Evolutionary conservation across 2,888 invertebrate species (phyloP).

Genomic region (Latrodectus hesperus): DNA sequence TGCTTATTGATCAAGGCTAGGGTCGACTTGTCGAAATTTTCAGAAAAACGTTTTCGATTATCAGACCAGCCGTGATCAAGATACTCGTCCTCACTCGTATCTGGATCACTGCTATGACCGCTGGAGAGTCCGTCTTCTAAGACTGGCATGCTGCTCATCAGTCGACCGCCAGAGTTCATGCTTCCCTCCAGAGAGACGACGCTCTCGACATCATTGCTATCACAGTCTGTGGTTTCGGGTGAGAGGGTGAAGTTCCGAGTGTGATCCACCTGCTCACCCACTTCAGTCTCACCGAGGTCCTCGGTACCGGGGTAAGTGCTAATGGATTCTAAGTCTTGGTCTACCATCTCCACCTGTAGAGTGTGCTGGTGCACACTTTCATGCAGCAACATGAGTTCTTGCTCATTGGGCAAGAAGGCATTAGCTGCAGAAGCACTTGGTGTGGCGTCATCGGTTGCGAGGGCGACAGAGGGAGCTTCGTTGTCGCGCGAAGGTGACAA

Average conservation of each 20-base stretch:
- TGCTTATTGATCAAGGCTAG: constrained; percentile 79
- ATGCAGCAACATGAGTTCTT: constrained; percentile 69
- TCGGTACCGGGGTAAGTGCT: constrained; percentile 76
- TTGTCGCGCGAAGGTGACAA: constrained; percentile 43
- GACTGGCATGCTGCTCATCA: constrained; percentile 82
- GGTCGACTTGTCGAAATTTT: constrained; percentile 73
- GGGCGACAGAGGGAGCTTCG: constrained; percentile 1
- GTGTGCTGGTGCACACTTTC: constrained; percentile 70
- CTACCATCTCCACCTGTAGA: constrained; percentile 75
- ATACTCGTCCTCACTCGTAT: constrained; percentile 75
- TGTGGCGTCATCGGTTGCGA: background rate
- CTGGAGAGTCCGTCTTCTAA: constrained; percentile 95
- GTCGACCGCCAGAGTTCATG: constrained; percentile 76
- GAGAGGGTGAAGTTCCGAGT: constrained; percentile 91
- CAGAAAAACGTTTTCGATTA: constrained; percentile 34
- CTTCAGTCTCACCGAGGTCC: constrained; percentile 79
- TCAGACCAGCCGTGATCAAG: constrained; percentile 57
- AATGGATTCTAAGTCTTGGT: constrained; percentile 74
- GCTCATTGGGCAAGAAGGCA: constrained; percentile 67
- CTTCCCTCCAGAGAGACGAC: constrained; percentile 80
- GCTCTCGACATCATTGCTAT: constrained; percentile 90
- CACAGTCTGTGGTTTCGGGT: constrained; percentile 94
- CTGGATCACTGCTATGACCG: constrained; percentile 93
- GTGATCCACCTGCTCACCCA: constrained; percentile 73
- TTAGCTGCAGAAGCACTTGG: constrained; percentile 9